A percentile compares a stretch with the other conserved stretches of the same genome.
These are phyloP conservation scores for Cliona cf. orientalis DNA, from an alignment of 37 sponge, comb jelly and placozoan genomes.

Conservation along the genomic window DNA sequence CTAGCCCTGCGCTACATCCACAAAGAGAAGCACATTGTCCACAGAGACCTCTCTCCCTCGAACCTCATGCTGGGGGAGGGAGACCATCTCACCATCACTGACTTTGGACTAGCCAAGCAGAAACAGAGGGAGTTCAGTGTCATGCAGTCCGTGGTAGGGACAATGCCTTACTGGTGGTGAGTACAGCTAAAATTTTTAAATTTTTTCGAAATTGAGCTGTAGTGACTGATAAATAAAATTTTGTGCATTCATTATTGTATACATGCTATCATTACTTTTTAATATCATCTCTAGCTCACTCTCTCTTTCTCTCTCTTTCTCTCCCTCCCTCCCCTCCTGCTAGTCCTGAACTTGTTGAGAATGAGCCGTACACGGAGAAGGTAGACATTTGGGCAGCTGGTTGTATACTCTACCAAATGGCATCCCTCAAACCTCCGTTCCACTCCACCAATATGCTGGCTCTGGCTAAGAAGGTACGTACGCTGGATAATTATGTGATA, in stretches of 20 bases:
- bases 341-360: slow-evolving; percentile 87
- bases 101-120: slow-evolving; percentile 93
- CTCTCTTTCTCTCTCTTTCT: neutral
- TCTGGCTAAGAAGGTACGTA: slow-evolving; percentile 85
- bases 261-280: neutral
- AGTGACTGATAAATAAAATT: slow-evolving; percentile 2
- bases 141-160: slow-evolving; percentile 88
- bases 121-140: slow-evolving; percentile 84
- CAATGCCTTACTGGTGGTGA: slow-evolving; percentile 90
- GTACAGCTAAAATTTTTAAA: neutral
- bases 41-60: slow-evolving; percentile 86
- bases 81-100: slow-evolving; percentile 91
- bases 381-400: slow-evolving; percentile 94
- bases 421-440: slow-evolving; percentile 80
- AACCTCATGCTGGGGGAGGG: slow-evolving; percentile 91
- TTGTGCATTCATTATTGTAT: neutral
- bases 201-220: neutral
- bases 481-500: neutral
- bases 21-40: slow-evolving; percentile 85
- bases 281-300: too few relatives aligned
- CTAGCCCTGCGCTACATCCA: slow-evolving; percentile 91
- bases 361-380: slow-evolving; percentile 89
- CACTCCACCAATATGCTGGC: slow-evolving; percentile 65
- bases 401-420: slow-evolving; percentile 94
- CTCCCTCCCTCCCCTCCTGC: neutral